Conservation (phyloP, 1,140 invertebrate species). For the Caenorhabditis inopinata region DNA sequence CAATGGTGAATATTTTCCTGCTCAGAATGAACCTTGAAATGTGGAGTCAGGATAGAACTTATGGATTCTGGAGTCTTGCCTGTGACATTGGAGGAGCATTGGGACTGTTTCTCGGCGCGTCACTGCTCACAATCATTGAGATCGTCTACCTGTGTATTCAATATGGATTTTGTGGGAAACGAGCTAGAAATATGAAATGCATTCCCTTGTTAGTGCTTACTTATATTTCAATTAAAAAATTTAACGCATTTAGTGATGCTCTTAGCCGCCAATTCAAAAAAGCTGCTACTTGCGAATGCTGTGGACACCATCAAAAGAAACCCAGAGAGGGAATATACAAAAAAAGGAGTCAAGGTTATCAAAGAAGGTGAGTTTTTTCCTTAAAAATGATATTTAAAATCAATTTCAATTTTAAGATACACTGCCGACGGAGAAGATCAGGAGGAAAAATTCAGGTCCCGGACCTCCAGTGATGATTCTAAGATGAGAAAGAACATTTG, state of each 20-base stretch:
- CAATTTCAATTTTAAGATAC: background rate
- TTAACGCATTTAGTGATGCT: background rate
- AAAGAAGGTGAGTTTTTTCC: background rate
- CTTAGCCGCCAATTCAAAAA: background rate
- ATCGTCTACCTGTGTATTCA: conserved; percentile 55
- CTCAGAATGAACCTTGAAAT: conserved; percentile 66
- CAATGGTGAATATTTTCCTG: conserved; percentile 64
- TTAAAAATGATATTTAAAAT: background rate
- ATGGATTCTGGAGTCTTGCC: conserved; percentile 64
- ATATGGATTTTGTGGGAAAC: conserved; percentile 33
- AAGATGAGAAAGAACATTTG: conserved; percentile 14
- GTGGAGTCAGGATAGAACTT: conserved; percentile 63
- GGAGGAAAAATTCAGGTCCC: background rate
- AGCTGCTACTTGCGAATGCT: background rate
- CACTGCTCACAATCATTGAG: conserved; percentile 63
- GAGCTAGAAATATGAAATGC: conserved; percentile 27
- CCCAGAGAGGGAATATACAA: background rate
- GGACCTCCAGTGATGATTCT: background rate
- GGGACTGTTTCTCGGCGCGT: conserved; percentile 61
- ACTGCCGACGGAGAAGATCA: background rate
- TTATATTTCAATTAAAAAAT: background rate
- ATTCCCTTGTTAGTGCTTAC: background rate
- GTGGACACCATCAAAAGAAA: background rate
- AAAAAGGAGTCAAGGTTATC: conserved; percentile 6
- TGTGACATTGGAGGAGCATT: conserved; percentile 63